Evolutionary conservation across 92 coral and sea anemone genomes (phyloP), one percentile per base, ranked within the genome.

Genomic region (Siderastrea siderea): DNA sequence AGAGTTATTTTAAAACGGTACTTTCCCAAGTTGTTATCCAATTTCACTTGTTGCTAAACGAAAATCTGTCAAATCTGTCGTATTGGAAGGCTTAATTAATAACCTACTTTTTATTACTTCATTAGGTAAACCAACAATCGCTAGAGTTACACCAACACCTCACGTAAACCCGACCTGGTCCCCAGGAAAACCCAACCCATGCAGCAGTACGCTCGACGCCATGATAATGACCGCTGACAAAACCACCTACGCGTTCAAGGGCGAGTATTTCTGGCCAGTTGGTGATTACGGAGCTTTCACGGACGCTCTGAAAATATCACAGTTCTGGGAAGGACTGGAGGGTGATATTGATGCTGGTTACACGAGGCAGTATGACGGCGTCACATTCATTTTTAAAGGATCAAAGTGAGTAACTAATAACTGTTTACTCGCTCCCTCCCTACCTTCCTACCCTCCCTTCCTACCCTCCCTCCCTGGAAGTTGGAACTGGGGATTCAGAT

Each of bases 221-320:
- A 86, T 97, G 80, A 91, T 95, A 54, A 87, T 87, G 78, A 87
- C 94, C 7, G 53, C 72, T 13, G 95, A 93, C 57, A 91, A 90
- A 5, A 84, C 71, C 38, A 94, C 96, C 44, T 97, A 97, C 59
- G 98, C 95, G 10, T 94, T 95, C 77, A 95, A 94, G 85, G 98
- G 94, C 51, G 90, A 77, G 9, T 92, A 95, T 74, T 96, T 95
- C 89, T 97, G 99, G 99, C 96, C 98, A 4, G 92, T 95, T 63
- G 86, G 87, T 3, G 93, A 91, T 14, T 55, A 67, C 53, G 96
- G 98, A 12, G 74, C 95, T 3, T 93, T 92, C 84, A 95, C 96
- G 1, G 71, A 66, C 0, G 96, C 95, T 2, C 82, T 93, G n/a
- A 91, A 91, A 81, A 95, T 97, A 51, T 71, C 85, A 2, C 75